Evolutionary conservation across 2,113 vertebrate species (phyloP).

Genomic region (Callipepla californica): DNA sequence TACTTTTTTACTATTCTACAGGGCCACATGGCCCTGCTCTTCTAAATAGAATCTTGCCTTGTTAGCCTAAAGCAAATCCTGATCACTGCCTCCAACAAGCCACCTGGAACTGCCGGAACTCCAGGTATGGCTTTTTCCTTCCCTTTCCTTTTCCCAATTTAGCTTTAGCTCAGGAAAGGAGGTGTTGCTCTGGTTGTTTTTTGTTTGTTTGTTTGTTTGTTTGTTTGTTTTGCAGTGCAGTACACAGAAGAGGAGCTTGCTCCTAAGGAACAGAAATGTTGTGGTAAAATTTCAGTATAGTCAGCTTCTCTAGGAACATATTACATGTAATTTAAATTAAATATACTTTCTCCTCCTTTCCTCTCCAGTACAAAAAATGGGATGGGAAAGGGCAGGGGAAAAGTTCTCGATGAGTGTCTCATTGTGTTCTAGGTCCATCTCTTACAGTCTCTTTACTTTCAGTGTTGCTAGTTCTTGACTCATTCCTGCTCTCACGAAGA

Average conservation of each 20-base stretch:
- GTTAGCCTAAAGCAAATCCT: not conserved
- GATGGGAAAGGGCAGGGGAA: not conserved
- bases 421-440: not conserved
- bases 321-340: not conserved
- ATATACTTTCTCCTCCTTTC: not conserved
- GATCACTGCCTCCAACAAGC: not conserved
- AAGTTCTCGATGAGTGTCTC: not conserved
- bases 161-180: not conserved
- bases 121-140: not conserved
- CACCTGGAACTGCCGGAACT: not conserved
- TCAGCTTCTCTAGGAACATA: not conserved
- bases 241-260: not conserved
- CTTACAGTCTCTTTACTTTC: not conserved
- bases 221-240: not conserved
- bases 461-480: not conserved
- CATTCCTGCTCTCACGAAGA: not conserved
- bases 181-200: not conserved
- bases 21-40: not conserved
- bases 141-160: not conserved
- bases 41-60: not conserved
- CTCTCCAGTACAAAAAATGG: not conserved
- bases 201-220: not conserved
- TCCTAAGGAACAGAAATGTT: not conserved
- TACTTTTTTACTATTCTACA: not conserved
- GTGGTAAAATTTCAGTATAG: not conserved